Evolutionary conservation across 2,113 vertebrate species (phyloP).

Genomic region (Crypturellus undulatus): DNA sequence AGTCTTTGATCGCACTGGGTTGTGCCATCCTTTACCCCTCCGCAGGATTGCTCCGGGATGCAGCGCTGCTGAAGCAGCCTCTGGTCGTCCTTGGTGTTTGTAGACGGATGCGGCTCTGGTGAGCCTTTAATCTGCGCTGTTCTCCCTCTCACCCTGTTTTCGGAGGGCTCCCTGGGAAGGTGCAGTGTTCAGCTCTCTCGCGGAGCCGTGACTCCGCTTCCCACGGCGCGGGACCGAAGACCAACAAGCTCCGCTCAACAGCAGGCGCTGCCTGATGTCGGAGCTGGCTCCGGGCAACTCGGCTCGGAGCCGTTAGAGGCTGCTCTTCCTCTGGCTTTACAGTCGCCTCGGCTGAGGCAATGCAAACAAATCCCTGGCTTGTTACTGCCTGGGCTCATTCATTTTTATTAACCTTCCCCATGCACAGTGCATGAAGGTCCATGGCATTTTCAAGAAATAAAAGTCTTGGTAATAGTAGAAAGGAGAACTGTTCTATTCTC

Average conservation of each 20-base stretch:
- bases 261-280: fast-evolving
- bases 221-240: fast-evolving
- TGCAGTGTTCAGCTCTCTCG: fast-evolving
- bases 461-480: background rate
- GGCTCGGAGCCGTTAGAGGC: background rate
- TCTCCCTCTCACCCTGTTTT: background rate
- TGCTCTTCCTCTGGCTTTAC: background rate
- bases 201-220: background rate
- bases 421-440: background rate
- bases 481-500: background rate
- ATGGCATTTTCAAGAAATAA: background rate
- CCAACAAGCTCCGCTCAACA: background rate
- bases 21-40: fast-evolving
- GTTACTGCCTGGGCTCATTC: background rate
- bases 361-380: background rate
- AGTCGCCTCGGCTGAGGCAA: background rate
- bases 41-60: background rate
- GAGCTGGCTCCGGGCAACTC: background rate
- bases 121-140: background rate
- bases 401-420: background rate
- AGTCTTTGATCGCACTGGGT: background rate
- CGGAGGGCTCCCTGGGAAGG: background rate
- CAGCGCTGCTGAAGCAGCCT: fast-evolving
- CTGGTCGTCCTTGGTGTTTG: background rate
- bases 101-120: background rate